Evolutionary conservation across 2,888 invertebrate genomes (phyloP).

Genomic region (Coelopa pilipes): DNA sequence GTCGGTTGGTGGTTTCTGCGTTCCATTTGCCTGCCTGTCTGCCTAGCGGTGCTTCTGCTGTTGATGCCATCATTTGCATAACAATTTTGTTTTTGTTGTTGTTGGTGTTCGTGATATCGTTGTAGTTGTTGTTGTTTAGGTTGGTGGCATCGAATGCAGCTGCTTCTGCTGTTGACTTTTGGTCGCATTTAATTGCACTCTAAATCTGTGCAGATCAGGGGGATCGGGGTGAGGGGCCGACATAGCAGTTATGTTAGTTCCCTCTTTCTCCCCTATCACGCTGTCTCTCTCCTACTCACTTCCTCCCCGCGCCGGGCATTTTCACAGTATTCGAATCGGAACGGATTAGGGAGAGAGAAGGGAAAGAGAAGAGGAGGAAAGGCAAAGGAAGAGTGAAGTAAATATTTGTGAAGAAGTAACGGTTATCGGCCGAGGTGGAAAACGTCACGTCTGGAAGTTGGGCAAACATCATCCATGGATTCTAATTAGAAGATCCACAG

Average conservation of each 20-base stretch:
- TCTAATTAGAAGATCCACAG: too few relatives aligned
- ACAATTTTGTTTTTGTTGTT: conserved; percentile 1
- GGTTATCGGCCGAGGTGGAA: background rate
- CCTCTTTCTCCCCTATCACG: background rate
- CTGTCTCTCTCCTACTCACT: too few relatives aligned
- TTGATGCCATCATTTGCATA: conserved; percentile 27
- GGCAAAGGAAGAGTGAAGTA: background rate
- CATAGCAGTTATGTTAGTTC: background rate
- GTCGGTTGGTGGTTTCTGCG: background rate
- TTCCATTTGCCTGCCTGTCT: background rate
- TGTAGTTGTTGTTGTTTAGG: too few relatives aligned
- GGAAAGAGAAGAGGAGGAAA: background rate
- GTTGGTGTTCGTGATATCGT: background rate
- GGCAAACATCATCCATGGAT: too few relatives aligned
- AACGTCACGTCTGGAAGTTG: too few relatives aligned
- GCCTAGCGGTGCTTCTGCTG: background rate
- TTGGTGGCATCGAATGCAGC: too few relatives aligned
- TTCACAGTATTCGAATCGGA: conserved; percentile 22
- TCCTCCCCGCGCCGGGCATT: too few relatives aligned
- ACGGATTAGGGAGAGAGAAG: background rate
- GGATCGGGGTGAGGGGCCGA: too few relatives aligned
- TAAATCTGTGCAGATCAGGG: conserved; percentile 6
- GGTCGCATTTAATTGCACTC: conserved; percentile 24
- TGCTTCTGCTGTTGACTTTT: conserved; percentile 13
- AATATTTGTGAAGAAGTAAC: conserved; percentile 21